Evolutionary conservation across 2,888 invertebrate genomes (phyloP).

Genomic region (Sphecodes monilicornis): DNA sequence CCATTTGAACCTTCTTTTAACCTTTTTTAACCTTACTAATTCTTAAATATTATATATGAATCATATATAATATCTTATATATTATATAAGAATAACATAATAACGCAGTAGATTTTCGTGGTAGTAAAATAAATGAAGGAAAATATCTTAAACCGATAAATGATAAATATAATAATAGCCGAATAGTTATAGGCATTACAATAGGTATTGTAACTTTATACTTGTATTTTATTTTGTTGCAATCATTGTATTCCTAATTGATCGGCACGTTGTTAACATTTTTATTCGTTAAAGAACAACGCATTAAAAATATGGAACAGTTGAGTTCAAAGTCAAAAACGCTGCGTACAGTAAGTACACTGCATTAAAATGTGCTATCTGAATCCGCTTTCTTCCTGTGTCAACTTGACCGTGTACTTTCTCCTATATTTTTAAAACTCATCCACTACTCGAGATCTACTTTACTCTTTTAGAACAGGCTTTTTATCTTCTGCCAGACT

Average conservation of each 20-base stretch:
- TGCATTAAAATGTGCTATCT: constrained; percentile 7
- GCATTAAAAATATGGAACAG: not conserved
- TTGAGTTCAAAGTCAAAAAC: not conserved
- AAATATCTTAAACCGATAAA: too few species aligned
- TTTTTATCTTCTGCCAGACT: not conserved
- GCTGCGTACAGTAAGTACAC: not conserved
- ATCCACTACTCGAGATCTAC: constrained; percentile 6
- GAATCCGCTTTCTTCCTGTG: constrained; percentile 14
- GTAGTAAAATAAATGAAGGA: too few species aligned
- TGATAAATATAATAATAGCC: too few species aligned
- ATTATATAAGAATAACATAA: too few species aligned
- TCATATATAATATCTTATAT: too few species aligned
- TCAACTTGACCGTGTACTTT: constrained; percentile 51
- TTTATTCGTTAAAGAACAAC: not conserved
- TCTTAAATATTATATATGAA: too few species aligned
- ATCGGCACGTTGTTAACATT: not conserved
- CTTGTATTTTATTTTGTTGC: not conserved
- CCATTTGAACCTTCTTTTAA: too few species aligned
- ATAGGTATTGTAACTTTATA: too few species aligned
- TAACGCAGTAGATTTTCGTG: too few species aligned
- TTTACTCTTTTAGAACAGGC: not conserved
- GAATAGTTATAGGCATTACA: too few species aligned
- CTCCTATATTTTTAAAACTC: constrained; percentile 30
- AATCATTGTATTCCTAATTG: not conserved
- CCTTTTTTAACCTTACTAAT: too few species aligned